These are phyloP conservation scores for Heliconius sara DNA, from an alignment of 2,888 invertebrate species.

Conservation along the genomic window DNA sequence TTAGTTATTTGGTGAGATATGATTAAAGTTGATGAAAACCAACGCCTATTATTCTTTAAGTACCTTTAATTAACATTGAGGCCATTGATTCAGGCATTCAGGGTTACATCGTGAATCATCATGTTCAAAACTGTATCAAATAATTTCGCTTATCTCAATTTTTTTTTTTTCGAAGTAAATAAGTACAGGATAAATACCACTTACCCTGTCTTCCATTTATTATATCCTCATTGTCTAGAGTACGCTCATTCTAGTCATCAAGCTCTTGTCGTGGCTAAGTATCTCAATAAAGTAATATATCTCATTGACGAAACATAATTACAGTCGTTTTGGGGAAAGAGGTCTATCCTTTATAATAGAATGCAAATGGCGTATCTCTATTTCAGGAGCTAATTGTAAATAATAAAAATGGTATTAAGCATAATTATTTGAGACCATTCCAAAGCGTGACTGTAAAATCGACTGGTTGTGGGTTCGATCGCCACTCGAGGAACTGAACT, in stretches of 20 bases:
- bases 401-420: background rate
- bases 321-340: slow-evolving; percentile 5
- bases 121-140: background rate
- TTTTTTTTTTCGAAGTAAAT: slow-evolving; percentile 4
- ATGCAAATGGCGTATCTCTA: background rate
- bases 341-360: background rate
- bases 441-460: too few species aligned
- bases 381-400: background rate
- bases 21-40: too few species aligned
- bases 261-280: slow-evolving; percentile 11
- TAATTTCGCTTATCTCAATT: background rate
- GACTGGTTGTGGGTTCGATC: too few species aligned
- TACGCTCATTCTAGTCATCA: slow-evolving; percentile 19
- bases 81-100: too few species aligned
- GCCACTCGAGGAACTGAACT: too few species aligned
- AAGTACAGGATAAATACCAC: slow-evolving; percentile 2
- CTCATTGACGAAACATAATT: slow-evolving; percentile 23
- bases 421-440: too few species aligned
- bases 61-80: too few species aligned
- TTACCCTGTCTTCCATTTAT: slow-evolving; percentile 9
- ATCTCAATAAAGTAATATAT: slow-evolving; percentile 17
- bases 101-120: background rate
- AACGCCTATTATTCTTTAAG: too few species aligned
- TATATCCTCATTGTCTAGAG: slow-evolving; percentile 15
- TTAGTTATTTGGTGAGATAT: too few species aligned